phyloP scores from a whole-genome alignment of 1,140 invertebrate genomes.

The Eupristina koningsbergeri region DNA sequence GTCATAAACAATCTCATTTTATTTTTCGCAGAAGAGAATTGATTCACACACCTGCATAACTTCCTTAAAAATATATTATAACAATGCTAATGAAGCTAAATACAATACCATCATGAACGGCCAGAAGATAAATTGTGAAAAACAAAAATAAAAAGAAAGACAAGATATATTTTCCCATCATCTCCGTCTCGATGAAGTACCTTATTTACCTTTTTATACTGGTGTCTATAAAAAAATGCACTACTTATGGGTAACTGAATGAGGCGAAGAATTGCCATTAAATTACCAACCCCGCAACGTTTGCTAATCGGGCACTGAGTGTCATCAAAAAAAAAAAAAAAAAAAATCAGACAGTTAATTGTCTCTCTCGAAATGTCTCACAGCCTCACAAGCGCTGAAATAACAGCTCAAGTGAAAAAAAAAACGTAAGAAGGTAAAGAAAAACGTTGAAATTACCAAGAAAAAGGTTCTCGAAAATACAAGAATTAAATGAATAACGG shows the following conservation, averaged over 20 bases:
- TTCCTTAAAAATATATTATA: neutral
- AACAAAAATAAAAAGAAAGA: neutral
- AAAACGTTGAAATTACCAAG: neutral
- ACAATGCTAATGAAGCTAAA: slow-evolving; percentile 47
- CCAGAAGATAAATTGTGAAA: neutral
- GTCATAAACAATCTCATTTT: too few species aligned
- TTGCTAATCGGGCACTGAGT: slow-evolving; percentile 12
- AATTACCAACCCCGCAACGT: neutral
- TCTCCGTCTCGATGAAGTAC: slow-evolving; percentile 24
- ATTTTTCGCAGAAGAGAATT: slow-evolving; percentile 26
- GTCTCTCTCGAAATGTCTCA: neutral
- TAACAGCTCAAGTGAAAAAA: neutral
- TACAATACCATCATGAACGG: too few species aligned
- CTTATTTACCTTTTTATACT: slow-evolving; percentile 5
- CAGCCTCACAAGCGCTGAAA: neutral
- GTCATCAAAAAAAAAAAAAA: neutral
- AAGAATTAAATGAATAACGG: neutral
- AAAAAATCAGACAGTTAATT: slow-evolving; percentile 8
- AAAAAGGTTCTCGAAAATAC: neutral
- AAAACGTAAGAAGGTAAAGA: neutral
- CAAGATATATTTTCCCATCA: slow-evolving; percentile 32
- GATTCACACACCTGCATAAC: neutral
- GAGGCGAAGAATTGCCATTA: slow-evolving; percentile 1
- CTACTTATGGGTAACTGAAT: slow-evolving; percentile 6
- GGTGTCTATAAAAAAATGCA: neutral